phyloP scores from a whole-genome alignment of 2,113 vertebrate species.

The Desmodus rotundus region DNA sequence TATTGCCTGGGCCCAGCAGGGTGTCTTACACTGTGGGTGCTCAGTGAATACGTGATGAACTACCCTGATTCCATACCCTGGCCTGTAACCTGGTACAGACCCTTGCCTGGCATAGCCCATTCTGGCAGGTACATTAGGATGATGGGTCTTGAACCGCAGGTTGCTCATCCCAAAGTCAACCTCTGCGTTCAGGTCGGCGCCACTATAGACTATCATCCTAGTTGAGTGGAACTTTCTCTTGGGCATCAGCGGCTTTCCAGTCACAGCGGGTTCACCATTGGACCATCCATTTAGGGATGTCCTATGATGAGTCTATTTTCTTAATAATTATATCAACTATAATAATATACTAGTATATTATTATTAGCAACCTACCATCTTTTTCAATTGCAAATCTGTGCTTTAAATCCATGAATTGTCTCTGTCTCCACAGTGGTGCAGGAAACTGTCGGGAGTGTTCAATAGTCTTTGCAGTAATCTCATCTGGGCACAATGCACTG shows the following conservation, averaged over 20 bases:
- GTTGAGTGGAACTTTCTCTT: neutral
- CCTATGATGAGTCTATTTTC: neutral
- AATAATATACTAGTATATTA: neutral
- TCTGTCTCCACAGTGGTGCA: neutral
- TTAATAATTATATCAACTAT: neutral
- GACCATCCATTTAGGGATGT: neutral
- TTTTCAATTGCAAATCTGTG: constrained; percentile 67
- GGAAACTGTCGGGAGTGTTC: neutral
- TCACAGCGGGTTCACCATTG: neutral
- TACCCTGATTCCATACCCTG: neutral
- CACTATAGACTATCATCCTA: neutral
- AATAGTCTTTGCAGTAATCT: neutral
- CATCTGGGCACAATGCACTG: neutral
- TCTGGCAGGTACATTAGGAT: neutral
- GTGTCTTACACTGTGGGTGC: rapidly evolving
- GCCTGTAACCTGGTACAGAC: neutral
- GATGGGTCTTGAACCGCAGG: neutral
- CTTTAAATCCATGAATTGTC: neutral
- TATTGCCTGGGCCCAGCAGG: neutral
- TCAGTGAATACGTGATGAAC: neutral
- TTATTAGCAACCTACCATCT: neutral
- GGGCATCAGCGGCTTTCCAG: neutral
- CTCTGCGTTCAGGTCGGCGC: neutral
- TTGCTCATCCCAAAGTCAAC: neutral
- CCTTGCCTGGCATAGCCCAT: neutral